Base-by-base conservation (phyloP, 2,888 invertebrate genomes). In the Drosophila paranaensis region DNA sequence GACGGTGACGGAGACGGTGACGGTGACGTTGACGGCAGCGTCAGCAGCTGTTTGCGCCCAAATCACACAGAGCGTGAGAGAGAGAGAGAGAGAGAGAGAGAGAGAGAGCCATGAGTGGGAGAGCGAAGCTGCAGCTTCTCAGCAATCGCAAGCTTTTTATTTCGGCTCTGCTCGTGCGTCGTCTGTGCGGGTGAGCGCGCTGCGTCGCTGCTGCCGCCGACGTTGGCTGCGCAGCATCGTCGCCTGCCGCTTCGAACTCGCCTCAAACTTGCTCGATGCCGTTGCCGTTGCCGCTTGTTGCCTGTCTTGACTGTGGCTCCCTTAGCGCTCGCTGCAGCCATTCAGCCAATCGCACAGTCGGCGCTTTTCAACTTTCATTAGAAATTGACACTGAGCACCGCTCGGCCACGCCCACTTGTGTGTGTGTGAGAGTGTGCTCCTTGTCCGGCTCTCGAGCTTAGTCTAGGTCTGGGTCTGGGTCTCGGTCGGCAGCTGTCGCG, bases 361-460 rank as follows among this genome's bases (percentile, higher is more conserved):
- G 74, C 81, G 73, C 77, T 81, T 86, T 81, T 83, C 74, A 86
- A 83, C 83, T 83, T 83, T 83, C 87, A 86, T 83, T 83, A 86
- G 83, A 83, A 83, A 83, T 86, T 81, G 50, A 58, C 50, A 27
- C 50, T 54, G 55, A 69, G 50, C 48, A 43, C 14, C 25, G 39
- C 62, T 63, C 50, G 63, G 77, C 75, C 84, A 81, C 79, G 83
- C 81, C 87, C 54, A 51, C 56, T 6, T 6, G 25, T 45, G 10
- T 48, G 8, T 57, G 14, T 39, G 48, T 50, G 14, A 39, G 45
- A n/a, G 50, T 53, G 58, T 16, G 45, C 75, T 75, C 75, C 75
- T 75, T 67, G 56, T 30, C 3, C 13, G 8, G 2, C 27, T 40
- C 16, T 27, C 42, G 62, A 66, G 43, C 62, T 68, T 37, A 35